Evolutionary conservation across 2,888 invertebrate genomes (phyloP), one percentile per base, ranked within the genome.

Genomic region (Spodoptera exigua): DNA sequence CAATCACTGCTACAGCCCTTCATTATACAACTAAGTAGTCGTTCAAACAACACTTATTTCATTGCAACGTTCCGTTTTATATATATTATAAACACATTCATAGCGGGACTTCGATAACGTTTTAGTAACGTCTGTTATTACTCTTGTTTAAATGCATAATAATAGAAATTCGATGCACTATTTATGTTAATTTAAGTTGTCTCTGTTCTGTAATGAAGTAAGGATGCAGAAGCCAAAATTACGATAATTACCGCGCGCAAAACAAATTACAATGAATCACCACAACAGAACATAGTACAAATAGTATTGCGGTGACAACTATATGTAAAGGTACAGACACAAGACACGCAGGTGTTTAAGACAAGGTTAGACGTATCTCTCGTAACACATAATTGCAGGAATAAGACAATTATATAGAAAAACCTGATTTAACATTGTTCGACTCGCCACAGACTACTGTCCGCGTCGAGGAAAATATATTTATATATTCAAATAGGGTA

Each of bases 281-380:
- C 70, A 68, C 71, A 64, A 74, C 55, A 72, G 75, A 77, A 80
- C 76, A 81, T 79, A 76, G 74, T 76, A 73, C 68, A 78, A 83
- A 86, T 82, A 82, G 77, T 82, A 82, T 78, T 70, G 81, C 68
- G 78, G 84, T 84, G 87, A 85, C 84, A 70, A 51, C 70, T 74
- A 72, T 79, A 80, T 41, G 70, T 79, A 76, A 75, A 79, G 72
- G 68, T 62, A 67, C 64, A 62, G 56, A 76, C 44, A 74, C 57
- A 63, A 64, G 58, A 61, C 62, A 71, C 77, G 85, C 87, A 89
- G 88, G 87, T 89, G 88, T 84, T 80, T 82, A 62, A 77, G 74
- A 83, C 91, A 90, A 91, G 90, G 91, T 90, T 89, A 89, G 80
- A 83, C 73, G 77, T 84, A 81, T 80, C 79, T 80, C 81, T 83